Base-by-base conservation (phyloP, 2,113 vertebrate genomes). In the Eonycteris spelaea region DNA sequence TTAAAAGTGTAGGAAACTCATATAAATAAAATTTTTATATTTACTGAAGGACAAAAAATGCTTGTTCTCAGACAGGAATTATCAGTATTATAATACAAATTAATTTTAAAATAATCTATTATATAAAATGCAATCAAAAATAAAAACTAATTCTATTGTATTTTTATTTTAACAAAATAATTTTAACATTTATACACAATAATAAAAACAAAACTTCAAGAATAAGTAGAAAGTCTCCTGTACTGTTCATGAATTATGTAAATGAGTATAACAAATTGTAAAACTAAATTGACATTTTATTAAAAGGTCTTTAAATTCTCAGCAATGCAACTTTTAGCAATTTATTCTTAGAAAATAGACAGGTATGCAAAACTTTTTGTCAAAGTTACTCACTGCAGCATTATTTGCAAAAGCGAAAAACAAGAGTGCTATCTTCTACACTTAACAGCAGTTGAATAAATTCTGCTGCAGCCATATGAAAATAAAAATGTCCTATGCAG, bases 131-230 rank as follows among this genome's bases (percentile, higher is more conserved):
- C 14, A 86, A 57, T 77, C 9, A 74, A 70, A 93, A 96, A 48
- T 63, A 83, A 88, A 86, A 96, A 55, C 18, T 38, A 83, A 30
- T 16, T 63, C 33, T 59, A 78, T 2, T 84, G 51, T 45, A 84
- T 28, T 92, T 94, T 85, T 96, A 77, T 88, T 97, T 96, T 90
- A 85, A 88, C 79, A 94, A 91, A 95, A 86, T 53, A 83, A 85
- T 94, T 95, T 48, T 90, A 30, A 95, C 88, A 53, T 90, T 87
- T 90, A 83, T 71, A 65, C 16, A 48, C 35, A 92, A 94, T 38
- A 94, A 91, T 73, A 88, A 88, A 95, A 71, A 79, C 74, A 91
- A 90, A 87, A 86, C n/a, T 18, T 28, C 33, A 78, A 82, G 70
- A 74, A 75, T 86, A 91, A 92, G 84, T n/a, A 95, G 70, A 35